Percentiles rank a stretch among this genome's conserved stretches.
These are phyloP conservation scores for Sylvilagus bachmani DNA, from an alignment of 2,113 vertebrate species.

Conservation along the genomic window DNA sequence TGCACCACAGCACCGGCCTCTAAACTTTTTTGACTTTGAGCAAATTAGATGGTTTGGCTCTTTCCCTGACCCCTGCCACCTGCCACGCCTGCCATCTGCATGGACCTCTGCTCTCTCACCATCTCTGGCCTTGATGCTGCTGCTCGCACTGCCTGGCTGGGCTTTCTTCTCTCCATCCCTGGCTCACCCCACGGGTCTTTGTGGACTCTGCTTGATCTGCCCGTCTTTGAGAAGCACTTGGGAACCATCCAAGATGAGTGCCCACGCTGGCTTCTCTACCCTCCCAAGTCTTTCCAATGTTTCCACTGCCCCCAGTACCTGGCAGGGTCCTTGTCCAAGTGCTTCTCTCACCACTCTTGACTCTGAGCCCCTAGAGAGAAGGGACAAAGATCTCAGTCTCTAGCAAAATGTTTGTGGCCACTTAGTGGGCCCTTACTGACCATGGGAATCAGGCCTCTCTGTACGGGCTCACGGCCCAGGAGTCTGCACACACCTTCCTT, in stretches of 20 bases:
- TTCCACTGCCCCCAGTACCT: neutral
- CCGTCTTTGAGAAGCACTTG: neutral
- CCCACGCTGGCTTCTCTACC: neutral
- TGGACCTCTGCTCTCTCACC: neutral
- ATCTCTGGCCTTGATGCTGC: neutral
- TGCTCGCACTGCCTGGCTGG: neutral
- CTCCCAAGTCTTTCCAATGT: no score
- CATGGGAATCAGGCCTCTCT: conserved; percentile 10
- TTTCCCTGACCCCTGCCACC: neutral
- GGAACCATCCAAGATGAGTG: neutral
- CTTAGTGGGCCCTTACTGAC: neutral
- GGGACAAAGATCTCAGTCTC: neutral
- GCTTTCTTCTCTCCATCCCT: neutral
- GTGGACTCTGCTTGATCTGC: neutral
- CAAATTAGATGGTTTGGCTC: neutral
- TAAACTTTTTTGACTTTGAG: neutral
- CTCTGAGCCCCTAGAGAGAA: neutral
- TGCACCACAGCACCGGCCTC: no score
- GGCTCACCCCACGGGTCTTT: neutral
- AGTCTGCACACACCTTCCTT: neutral
- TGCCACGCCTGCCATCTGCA: neutral
- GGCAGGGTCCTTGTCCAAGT: neutral
- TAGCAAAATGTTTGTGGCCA: neutral
- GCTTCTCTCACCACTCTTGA: neutral
- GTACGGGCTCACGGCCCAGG: neutral